Conservation (phyloP, 2,797 vertebrate genomes). For the Apodemus agrarius region DNA sequence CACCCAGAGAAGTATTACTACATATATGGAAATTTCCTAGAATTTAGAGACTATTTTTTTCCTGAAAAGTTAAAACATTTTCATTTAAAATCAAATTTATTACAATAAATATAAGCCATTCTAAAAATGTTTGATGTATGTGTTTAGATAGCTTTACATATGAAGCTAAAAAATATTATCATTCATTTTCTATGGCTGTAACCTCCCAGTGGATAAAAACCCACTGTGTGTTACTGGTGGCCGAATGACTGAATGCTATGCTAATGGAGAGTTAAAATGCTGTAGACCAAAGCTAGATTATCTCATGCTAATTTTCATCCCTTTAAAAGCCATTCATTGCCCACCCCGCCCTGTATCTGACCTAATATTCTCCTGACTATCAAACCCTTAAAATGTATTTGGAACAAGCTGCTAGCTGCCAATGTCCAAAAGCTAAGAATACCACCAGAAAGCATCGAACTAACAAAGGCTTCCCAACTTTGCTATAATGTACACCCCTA, state of each 20-base stretch:
- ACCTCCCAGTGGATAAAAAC: neutral
- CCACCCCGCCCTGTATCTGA: neutral
- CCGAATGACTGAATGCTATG: neutral
- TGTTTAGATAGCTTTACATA: neutral
- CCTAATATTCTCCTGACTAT: neutral
- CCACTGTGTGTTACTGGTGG: neutral
- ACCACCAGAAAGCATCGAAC: neutral
- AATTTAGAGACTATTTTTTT: neutral
- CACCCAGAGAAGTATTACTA: slow-evolving; percentile 16
- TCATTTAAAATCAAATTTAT: slow-evolving; percentile 34
- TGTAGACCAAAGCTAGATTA: neutral
- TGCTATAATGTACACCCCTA: no score
- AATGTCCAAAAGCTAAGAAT: neutral
- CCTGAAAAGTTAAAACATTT: slow-evolving; percentile 39
- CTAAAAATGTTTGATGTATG: neutral
- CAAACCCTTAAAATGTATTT: neutral
- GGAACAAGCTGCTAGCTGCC: neutral
- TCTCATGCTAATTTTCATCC: neutral
- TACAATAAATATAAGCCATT: neutral
- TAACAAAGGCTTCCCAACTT: neutral
- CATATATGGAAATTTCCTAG: neutral
- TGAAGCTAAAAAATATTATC: neutral
- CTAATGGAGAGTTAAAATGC: neutral
- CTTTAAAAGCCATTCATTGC: neutral
- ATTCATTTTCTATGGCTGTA: neutral